Percentiles rank a stretch among this genome's conserved stretches.
Conservation (phyloP, 2,888 invertebrate species). For the Ectemnius cavifrons region DNA sequence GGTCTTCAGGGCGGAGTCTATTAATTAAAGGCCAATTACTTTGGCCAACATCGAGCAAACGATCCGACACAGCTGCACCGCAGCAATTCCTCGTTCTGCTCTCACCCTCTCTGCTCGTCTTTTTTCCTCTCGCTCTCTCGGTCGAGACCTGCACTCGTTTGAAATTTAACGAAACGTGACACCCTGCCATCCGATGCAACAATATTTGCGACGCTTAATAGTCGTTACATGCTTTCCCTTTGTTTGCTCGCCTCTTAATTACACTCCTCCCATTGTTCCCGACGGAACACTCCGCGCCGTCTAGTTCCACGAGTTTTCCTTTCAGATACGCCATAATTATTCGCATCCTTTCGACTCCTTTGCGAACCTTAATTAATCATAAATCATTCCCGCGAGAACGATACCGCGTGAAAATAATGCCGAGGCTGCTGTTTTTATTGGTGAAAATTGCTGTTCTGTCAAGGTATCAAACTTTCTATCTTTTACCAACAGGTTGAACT, state of each 20-base stretch:
- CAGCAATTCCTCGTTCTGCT: slow-evolving; percentile 14
- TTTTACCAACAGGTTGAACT: no score
- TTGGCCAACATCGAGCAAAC: slow-evolving; percentile 60
- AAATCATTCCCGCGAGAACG: not conserved
- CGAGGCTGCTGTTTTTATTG: not conserved
- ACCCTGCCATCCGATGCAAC: slow-evolving; percentile 17
- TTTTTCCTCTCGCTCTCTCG: slow-evolving; percentile 3
- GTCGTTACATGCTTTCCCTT: slow-evolving; percentile 12
- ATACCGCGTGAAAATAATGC: not conserved
- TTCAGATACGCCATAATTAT: no score
- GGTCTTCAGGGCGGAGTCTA: slow-evolving; percentile 63
- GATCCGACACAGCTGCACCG: slow-evolving; percentile 27
- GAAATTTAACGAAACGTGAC: slow-evolving; percentile 11
- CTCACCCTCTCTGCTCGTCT: not conserved
- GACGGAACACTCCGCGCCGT: slow-evolving; percentile 12
- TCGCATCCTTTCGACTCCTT: not conserved
- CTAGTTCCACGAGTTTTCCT: no score
- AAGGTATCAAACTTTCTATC: no score
- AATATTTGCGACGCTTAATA: slow-evolving; percentile 27
- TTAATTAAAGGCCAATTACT: slow-evolving; percentile 77
- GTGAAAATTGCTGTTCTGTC: no score
- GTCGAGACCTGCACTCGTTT: not conserved
- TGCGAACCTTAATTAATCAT: not conserved
- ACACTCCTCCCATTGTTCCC: slow-evolving; percentile 46
- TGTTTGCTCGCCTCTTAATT: slow-evolving; percentile 5